Base-by-base conservation (phyloP, 2,888 invertebrate genomes). In the Diaperis boleti region DNA sequence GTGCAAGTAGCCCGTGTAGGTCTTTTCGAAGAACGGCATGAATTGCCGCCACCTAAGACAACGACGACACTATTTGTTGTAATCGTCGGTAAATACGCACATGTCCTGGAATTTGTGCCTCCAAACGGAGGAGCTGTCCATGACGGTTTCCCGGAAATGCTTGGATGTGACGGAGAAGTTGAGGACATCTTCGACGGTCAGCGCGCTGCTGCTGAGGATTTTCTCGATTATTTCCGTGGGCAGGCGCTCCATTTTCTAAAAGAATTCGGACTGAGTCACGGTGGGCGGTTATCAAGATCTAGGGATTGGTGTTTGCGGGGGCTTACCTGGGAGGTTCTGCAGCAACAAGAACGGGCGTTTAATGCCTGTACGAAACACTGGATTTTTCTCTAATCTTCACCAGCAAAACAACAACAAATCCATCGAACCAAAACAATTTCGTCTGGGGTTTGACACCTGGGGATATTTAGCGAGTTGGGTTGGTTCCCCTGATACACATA, bases 121-220 rank as follows among this genome's bases (percentile, higher is more conserved):
- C 85, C 85, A 85, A 8, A 84, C 74, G 65, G 79, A 78, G 66
- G 82, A 83, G 66, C 80, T 83, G 42, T 81, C 81, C 39, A 76
- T 78, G 1, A 87, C 78, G 49, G 84, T 72, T 60, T 82, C 78
- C 69, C 83, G 76, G 59, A 85, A 84, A 29, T 81, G 81, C 69
- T 82, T 84, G 76, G 86, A 87, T 11, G 86, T 85, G 47, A 79
- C 70, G 13, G 84, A 81, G 69, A 87, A 85, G 72, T 82, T 82
- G 8, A 85, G 61, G 37, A 86, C 81, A 75, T 87, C 87, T 68
- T 74, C 68, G 22, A 79, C 70, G 5, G 65, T 72, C 56, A 81
- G 62, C 44, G 63, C 70, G 8, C 69, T 60, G 54, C 67, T 62
- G 6, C 66, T 74, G 62, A 80, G 65, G 52, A 81, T 76, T 20